These are phyloP conservation scores for Poecile montanus DNA, from an alignment of 2,797 vertebrate species.

Conservation along the genomic window DNA sequence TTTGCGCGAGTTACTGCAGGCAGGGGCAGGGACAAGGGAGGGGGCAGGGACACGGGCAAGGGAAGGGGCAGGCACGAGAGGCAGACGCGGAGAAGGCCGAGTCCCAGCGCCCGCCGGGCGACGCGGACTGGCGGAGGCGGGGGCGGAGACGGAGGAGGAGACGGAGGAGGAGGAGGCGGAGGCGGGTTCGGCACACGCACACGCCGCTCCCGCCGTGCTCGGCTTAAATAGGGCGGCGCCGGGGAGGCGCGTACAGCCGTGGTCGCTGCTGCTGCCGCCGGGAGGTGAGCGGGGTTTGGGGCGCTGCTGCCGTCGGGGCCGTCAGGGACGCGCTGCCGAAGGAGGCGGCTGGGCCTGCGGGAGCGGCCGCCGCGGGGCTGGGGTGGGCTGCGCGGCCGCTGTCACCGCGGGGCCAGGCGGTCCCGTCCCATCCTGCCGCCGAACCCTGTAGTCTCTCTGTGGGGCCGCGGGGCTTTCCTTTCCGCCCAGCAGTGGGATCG, in stretches of 20 bases:
- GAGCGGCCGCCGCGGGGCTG: neutral
- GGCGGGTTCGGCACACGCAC: neutral
- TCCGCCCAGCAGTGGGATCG: neutral
- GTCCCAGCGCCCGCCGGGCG: neutral
- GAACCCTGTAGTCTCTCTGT: neutral
- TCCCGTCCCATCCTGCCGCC: neutral
- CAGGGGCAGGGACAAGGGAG: too few relatives aligned
- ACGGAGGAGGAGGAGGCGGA: neutral
- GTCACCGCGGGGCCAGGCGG: neutral
- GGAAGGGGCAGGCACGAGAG: too few relatives aligned
- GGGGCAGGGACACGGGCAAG: neutral
- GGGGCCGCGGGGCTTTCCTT: neutral
- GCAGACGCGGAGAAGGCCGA: too few relatives aligned
- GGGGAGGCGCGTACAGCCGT: rapidly evolving
- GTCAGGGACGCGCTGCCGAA: neutral
- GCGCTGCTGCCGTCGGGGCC: rapidly evolving
- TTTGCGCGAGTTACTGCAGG: rapidly evolving
- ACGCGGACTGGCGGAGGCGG: neutral
- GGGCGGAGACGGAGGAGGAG: neutral
- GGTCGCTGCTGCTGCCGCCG: neutral
- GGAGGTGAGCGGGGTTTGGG: neutral
- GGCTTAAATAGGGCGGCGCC: slow-evolving; percentile 44
- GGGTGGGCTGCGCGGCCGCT: neutral
- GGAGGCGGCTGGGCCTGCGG: neutral
- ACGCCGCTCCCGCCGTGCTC: slow-evolving; percentile 14